Evolutionary conservation across 92 coral and sea anemone species (phyloP).

Genomic region (Ricordea florida): DNA sequence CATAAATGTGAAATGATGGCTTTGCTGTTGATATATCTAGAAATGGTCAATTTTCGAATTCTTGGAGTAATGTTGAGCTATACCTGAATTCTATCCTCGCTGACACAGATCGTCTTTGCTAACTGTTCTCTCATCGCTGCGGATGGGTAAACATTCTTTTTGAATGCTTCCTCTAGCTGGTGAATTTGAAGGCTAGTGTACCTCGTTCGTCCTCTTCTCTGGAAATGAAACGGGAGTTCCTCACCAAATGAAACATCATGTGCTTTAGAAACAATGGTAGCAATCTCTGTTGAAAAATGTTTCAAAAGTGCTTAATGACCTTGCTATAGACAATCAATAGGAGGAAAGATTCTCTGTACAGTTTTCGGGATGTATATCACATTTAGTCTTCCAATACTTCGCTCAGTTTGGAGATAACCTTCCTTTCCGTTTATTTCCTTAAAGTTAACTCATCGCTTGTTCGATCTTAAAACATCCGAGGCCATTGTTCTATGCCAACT

Average conservation of each 20-base stretch:
- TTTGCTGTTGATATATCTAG: no score
- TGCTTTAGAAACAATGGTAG: background rate
- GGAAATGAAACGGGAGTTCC: background rate
- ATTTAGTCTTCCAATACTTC: no score
- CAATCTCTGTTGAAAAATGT: background rate
- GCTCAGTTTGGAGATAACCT: no score
- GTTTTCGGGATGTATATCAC: no score
- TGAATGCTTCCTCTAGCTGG: slow-evolving; percentile 7
- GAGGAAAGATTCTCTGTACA: no score
- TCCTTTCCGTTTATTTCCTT: no score
- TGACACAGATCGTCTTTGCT: background rate
- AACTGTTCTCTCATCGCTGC: slow-evolving; percentile 9
- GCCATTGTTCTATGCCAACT: no score
- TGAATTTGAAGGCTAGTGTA: background rate
- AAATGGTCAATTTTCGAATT: no score
- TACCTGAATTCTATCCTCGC: slow-evolving; percentile 26
- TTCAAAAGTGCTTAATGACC: background rate
- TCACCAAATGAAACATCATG: background rate
- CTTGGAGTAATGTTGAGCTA: no score
- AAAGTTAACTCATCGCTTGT: no score
- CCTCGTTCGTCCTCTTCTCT: slow-evolving; percentile 10
- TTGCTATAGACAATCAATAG: background rate
- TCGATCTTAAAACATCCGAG: no score
- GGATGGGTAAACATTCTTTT: slow-evolving; percentile 4
- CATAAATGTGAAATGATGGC: no score